These are phyloP conservation scores for Alces alces DNA, from an alignment of 2,113 vertebrate genomes.

Conservation along the genomic window DNA sequence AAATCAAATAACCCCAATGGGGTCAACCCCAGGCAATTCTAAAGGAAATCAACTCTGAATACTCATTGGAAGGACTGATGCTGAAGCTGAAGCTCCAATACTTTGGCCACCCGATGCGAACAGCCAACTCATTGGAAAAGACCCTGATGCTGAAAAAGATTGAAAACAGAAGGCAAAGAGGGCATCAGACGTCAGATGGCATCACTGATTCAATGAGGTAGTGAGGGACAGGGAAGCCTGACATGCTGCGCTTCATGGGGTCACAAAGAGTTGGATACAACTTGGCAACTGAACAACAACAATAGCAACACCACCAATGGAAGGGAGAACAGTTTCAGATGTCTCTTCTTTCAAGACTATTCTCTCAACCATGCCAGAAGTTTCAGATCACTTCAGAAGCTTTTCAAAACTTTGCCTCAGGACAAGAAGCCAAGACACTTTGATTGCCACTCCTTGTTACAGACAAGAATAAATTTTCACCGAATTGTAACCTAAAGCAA, in stretches of 20 bases:
- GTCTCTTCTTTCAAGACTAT: neutral
- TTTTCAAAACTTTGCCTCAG: neutral
- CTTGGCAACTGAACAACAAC: neutral
- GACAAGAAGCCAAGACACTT: neutral
- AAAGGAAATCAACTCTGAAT: neutral
- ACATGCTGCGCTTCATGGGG: neutral
- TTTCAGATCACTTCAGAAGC: neutral
- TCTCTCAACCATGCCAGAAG: neutral
- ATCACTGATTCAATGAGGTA: neutral
- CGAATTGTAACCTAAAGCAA: neutral
- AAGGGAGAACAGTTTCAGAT: neutral
- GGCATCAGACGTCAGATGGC: neutral
- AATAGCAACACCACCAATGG: neutral
- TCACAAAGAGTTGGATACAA: fast-evolving
- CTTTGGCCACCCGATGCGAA: neutral
- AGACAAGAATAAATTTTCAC: neutral
- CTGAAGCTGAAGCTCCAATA: neutral
- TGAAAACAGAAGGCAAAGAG: neutral
- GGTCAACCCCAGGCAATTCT: neutral
- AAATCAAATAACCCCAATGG: neutral
- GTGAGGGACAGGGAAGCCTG: neutral
- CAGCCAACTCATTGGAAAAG: neutral
- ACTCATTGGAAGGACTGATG: neutral
- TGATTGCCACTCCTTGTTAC: neutral
- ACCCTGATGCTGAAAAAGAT: neutral